Evolutionary conservation across 2,888 invertebrate species (phyloP).

Genomic region (Neoascia interrupta): DNA sequence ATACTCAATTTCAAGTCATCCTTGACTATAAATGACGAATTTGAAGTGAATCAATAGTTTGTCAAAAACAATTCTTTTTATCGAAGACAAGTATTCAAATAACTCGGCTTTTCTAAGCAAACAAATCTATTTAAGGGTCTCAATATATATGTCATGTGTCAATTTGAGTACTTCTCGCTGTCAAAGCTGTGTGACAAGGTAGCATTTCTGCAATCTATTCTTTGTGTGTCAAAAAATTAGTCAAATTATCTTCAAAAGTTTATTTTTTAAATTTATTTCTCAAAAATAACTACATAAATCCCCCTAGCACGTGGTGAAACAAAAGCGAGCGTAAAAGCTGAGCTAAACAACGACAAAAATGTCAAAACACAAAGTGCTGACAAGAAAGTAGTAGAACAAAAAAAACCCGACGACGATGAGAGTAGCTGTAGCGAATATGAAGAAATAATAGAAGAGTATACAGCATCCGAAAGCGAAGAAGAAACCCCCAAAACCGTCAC

Average conservation of each 20-base stretch:
- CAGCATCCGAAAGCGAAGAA: slow-evolving; percentile 74
- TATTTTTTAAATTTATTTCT: slow-evolving; percentile 6
- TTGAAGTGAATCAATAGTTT: no score
- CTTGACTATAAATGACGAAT: no score
- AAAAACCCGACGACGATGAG: slow-evolving; percentile 71
- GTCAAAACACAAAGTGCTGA: slow-evolving; percentile 39
- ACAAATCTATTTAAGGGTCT: no score
- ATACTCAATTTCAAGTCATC: no score
- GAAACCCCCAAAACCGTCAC: slow-evolving; percentile 32
- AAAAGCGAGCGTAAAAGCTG: slow-evolving; percentile 80
- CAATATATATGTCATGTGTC: no score
- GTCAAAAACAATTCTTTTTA: no score
- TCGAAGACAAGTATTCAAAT: no score
- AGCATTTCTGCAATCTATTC: slow-evolving; percentile 26
- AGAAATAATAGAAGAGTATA: slow-evolving; percentile 78
- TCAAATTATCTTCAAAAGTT: slow-evolving; percentile 13
- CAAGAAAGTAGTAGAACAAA: slow-evolving; percentile 34
- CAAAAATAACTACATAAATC: no score
- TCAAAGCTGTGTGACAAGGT: slow-evolving; percentile 36
- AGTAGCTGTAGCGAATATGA: slow-evolving; percentile 78
- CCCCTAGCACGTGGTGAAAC: slow-evolving; percentile 81
- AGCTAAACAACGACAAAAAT: slow-evolving; percentile 70
- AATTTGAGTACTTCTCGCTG: no score
- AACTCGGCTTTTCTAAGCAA: no score
- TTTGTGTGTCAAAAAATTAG: slow-evolving; percentile 17